phyloP scores from a whole-genome alignment of 2,797 vertebrate genomes.

The Carduelis carduelis region DNA sequence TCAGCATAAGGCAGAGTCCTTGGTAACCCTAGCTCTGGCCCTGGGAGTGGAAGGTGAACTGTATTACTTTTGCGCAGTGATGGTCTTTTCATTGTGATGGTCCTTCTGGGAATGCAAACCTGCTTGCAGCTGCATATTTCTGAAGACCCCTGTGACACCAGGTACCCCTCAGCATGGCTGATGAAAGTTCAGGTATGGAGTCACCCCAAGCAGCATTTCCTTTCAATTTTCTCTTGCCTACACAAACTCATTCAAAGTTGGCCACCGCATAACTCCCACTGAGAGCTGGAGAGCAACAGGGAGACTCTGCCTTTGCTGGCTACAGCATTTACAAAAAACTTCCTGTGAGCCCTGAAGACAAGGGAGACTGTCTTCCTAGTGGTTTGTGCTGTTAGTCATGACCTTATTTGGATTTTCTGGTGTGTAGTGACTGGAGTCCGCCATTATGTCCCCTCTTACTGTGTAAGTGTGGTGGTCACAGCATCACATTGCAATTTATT shows the following conservation, averaged over 20 bases:
- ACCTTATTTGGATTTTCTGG: background rate
- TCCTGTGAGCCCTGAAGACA: background rate
- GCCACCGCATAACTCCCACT: rapidly evolving
- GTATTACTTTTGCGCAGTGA: background rate
- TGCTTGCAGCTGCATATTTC: background rate
- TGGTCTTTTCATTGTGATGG: background rate
- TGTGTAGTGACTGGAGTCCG: background rate
- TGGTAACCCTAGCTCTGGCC: background rate
- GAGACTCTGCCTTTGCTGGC: background rate
- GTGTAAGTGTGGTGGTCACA: background rate
- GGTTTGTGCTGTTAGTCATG: rapidly evolving
- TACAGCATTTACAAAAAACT: background rate
- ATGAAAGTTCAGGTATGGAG: background rate
- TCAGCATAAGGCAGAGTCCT: background rate
- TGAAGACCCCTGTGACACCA: background rate
- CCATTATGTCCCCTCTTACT: rapidly evolving
- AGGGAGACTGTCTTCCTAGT: background rate
- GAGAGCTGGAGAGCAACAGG: background rate
- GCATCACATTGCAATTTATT: rapidly evolving
- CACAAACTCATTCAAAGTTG: background rate
- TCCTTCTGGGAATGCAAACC: background rate
- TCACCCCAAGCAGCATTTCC: background rate
- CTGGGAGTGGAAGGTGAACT: background rate
- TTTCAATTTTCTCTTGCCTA: background rate
- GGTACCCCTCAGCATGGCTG: background rate